Evolutionary conservation across 2,888 invertebrate species (phyloP).

Genomic region (Bellardia bayeri): DNA sequence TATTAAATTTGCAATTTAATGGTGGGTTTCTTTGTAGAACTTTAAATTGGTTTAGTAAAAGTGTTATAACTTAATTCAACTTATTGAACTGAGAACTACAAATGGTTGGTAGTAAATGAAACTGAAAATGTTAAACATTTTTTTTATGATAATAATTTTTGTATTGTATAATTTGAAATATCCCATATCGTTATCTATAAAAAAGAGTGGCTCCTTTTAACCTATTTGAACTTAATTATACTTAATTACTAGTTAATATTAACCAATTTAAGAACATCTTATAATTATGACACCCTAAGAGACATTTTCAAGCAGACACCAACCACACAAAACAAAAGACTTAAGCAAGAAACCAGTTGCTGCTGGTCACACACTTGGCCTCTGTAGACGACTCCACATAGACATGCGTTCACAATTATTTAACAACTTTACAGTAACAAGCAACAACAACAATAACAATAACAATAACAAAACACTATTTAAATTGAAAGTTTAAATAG

Average conservation of each 20-base stretch:
- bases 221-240: too few species aligned
- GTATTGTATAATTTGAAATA: too few species aligned
- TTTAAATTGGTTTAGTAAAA: too few species aligned
- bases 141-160: too few species aligned
- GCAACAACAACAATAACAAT: neutral
- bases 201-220: too few species aligned
- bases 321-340: constrained; percentile 45
- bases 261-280: neutral
- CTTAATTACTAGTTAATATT: neutral
- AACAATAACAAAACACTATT: constrained; percentile 23
- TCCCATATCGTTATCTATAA: too few species aligned
- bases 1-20: too few species aligned
- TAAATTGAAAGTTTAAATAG: constrained; percentile 43
- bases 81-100: too few species aligned
- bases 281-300: constrained; percentile 20
- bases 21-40: too few species aligned
- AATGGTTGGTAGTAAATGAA: too few species aligned
- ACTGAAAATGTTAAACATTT: too few species aligned
- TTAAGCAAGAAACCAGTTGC: constrained; percentile 40
- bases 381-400: neutral
- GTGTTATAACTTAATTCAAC: too few species aligned
- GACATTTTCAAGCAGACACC: neutral
- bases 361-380: constrained; percentile 4
- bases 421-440: neutral
- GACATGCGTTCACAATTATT: constrained; percentile 40